Evolutionary conservation across 2,888 invertebrate genomes (phyloP), one percentile per base, ranked within the genome.

Genomic region (Deladenus siricidicola): DNA sequence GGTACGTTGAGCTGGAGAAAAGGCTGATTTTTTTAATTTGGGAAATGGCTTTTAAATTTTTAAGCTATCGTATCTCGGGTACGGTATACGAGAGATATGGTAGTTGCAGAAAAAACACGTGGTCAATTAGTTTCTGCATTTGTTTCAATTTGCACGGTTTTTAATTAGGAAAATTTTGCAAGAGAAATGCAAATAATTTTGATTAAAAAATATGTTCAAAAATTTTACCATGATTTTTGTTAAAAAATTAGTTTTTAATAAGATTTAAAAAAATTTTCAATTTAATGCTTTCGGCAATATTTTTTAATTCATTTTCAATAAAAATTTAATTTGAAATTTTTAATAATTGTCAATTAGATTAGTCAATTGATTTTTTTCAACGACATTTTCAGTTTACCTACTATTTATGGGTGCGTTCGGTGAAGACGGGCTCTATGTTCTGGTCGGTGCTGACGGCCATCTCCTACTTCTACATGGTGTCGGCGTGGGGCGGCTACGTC

Each of bases 401-500:
- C 80, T 98, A 87, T 80, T 83, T 98, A 52, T 98, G 98, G 98
- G 88, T 98, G 52, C 93, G 92, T 80, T 88, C 96, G 58, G 88
- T 99, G 4, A 98, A 96, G 82, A 92, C 89, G 69, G 98, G 98
- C 28, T 90, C 94, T 3, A 86, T 99, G 39, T 94, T 89, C 81
- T 99, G 96, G 96, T 87, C 94, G 3, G 86, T 89, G 39, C 86
- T 90, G 79, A 88, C 94, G 58, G 89, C 98, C 6, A 80, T 99
- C 3, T 91, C 94, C 0, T 98, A 99, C 82, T 96, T 99, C 82
- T 98, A 99, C 82, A 99, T 99, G 98, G 98, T 89, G 24, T 94
- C 94, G 62, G 96, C 96, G 69, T 98, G 96, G 98, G 98, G 98
- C 70, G 98, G 98, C 65, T 98, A 98, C 79, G 96, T 88, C 88